Base-by-base conservation (phyloP, 2,888 invertebrate species). In the Selenia dentaria region DNA sequence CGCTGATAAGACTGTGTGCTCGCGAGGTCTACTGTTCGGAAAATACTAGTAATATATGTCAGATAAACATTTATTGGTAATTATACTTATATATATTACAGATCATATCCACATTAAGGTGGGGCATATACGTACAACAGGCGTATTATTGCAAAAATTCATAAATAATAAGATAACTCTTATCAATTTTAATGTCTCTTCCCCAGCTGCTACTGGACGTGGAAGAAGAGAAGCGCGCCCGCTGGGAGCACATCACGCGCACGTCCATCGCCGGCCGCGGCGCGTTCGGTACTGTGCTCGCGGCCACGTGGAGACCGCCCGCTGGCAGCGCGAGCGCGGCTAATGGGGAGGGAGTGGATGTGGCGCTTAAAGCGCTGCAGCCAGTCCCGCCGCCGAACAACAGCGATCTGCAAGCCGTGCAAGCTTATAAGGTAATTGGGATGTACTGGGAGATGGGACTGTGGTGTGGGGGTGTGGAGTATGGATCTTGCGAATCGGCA, bases 201-300 rank as follows among this genome's bases (percentile, higher is more conserved):
- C n/a, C n/a, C n/a, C 62, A 94, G 93, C 92, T 98, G 26, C 97
- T 99, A 61, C 92, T 97, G 54, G 99, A 99, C 84, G 92, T 99
- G 39, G 96, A 96, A 8, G 94, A 95, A 32, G 92, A 94, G 24
- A 93, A 95, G 59, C 92, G 97, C 6, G 95, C 99, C 8, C 94
- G 95, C 57, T 94, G 96, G 51, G 96, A 97, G 49, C 94, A 95
- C 62, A 93, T 99, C 2, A 93, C 94, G 29, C 92, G 96, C 45
- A 95, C 94, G 0, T 92, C 93, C 0, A 83, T 96, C 36, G 91
- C 98, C 22, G 99, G 99, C 0, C 94, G 98, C n/a, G 99, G 99
- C 1, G 98, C 99, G 0, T 99, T 99, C 90, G 99, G 99, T 0
- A 98, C 99, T 64, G 99, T 99, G 5, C 97, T 98, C 76, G 93